Conservation (phyloP, 2,113 vertebrate species). For the Megaceryle torquata region DNA sequence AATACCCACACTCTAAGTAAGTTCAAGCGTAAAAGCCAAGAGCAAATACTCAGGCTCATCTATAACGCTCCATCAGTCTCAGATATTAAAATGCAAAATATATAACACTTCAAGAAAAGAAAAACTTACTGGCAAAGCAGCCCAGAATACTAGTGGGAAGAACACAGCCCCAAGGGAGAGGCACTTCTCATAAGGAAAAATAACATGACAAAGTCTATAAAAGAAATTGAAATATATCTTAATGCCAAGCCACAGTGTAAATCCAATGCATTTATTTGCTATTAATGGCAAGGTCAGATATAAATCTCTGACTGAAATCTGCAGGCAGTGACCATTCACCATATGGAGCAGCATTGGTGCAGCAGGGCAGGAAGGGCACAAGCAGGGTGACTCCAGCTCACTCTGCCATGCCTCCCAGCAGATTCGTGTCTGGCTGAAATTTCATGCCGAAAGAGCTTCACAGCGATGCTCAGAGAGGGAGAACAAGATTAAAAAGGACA, state of each 20-base stretch:
- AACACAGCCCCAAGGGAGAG: background rate
- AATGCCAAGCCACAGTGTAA: background rate
- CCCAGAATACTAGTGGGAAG: background rate
- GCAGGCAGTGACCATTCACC: background rate
- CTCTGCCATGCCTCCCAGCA: accelerated
- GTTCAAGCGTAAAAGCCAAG: background rate
- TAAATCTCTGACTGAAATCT: background rate
- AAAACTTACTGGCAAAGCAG: background rate
- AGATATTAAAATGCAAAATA: background rate
- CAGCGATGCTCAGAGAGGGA: background rate
- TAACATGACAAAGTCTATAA: background rate
- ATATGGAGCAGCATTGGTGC: accelerated
- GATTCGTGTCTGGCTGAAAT: background rate
- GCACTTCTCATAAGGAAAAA: background rate
- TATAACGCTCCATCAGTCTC: background rate
- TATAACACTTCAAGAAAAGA: background rate
- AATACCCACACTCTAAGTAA: background rate
- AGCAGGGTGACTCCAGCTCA: background rate
- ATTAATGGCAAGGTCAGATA: background rate
- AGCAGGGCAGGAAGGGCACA: background rate
- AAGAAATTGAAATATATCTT: background rate
- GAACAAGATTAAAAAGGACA: background rate
- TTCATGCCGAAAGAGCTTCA: background rate
- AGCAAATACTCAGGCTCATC: background rate
- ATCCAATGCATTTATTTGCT: background rate